Evolutionary conservation across 2,888 invertebrate genomes (phyloP).

Genomic region (Hylaea fasciaria): DNA sequence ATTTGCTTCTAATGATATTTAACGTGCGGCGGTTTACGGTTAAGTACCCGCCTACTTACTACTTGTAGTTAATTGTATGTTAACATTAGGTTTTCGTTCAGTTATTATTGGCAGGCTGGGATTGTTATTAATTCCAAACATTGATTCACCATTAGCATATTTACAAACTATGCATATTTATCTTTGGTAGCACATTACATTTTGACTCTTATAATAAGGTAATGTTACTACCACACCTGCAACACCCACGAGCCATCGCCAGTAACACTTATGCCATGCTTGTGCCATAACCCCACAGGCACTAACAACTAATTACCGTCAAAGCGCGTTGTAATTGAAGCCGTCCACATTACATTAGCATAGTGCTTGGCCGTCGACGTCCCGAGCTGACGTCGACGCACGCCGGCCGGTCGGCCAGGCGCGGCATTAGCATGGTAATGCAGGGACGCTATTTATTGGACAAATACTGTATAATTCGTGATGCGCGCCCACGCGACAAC

Average conservation of each 20-base stretch:
- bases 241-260: neutral
- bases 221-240: neutral
- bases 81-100: too few relatives aligned
- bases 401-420: conserved; percentile 1
- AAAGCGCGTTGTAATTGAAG: conserved; percentile 20
- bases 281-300: conserved; percentile 8
- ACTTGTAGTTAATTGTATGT: too few relatives aligned
- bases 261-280: neutral
- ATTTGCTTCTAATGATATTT: neutral
- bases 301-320: conserved; percentile 11
- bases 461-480: conserved; percentile 17
- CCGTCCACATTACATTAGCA: conserved; percentile 17
- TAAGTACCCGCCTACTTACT: too few relatives aligned
- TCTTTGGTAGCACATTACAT: neutral
- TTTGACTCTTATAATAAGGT: neutral
- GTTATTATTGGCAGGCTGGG: too few relatives aligned
- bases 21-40: neutral
- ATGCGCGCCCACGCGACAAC: conserved; percentile 29
- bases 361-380: conserved; percentile 6
- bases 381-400: neutral
- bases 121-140: too few relatives aligned
- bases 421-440: conserved; percentile 28
- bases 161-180: neutral
- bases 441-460: conserved; percentile 21
- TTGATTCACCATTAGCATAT: too few relatives aligned